Evolutionary conservation across 2,113 vertebrate species (phyloP).

Genomic region (Cryptomyrus ogoouensis): DNA sequence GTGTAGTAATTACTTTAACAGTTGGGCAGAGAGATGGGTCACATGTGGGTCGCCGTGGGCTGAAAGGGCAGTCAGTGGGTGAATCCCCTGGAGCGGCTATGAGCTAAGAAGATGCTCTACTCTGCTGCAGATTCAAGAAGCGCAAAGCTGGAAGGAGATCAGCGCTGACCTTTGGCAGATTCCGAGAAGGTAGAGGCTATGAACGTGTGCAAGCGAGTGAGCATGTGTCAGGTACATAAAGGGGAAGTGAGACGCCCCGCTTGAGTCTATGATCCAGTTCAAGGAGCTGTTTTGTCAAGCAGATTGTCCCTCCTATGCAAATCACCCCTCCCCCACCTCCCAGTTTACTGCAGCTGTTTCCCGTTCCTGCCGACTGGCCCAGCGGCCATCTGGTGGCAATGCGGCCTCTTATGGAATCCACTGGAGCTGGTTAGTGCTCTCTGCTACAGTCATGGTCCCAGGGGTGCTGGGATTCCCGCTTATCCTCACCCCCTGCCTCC

Average conservation of each 20-base stretch:
- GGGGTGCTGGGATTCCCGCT: background rate
- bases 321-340: conserved; percentile 60
- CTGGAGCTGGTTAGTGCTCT: conserved; percentile 61
- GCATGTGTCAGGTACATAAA: conserved; percentile 54
- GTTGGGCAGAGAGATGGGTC: background rate
- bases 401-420: conserved; percentile 46
- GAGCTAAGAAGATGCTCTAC: background rate
- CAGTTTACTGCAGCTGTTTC: conserved; percentile 83
- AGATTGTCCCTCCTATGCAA: conserved; percentile 93
- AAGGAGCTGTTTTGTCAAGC: conserved; percentile 72
- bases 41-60: background rate
- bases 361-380: conserved; percentile 72
- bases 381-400: conserved; percentile 68
- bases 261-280: conserved; percentile 70
- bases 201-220: background rate
- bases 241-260: conserved; percentile 78
- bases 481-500: background rate
- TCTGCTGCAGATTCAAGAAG: background rate
- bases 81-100: background rate
- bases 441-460: background rate
- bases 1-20: background rate
- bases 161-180: background rate
- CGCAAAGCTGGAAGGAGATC: background rate
- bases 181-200: background rate
- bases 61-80: background rate